phyloP scores from a whole-genome alignment of 2,113 vertebrate species.

The Acrocephalus arundinaceus region DNA sequence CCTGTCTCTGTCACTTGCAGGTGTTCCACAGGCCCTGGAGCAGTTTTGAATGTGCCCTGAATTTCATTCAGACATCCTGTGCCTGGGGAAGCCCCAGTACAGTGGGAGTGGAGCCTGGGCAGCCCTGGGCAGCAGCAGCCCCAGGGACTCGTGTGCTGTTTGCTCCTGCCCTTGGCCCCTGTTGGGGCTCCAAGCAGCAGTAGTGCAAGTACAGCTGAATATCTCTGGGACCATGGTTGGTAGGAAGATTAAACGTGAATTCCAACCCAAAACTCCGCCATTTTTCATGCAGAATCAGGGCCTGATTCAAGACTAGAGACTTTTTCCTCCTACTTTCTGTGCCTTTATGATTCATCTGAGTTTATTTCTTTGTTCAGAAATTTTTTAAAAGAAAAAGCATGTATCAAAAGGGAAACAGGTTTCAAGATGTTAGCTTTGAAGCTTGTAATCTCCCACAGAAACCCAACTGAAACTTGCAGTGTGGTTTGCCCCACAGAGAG shows the following conservation, averaged over 20 bases:
- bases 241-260: background rate
- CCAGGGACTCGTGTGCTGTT: fast-evolving
- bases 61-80: background rate
- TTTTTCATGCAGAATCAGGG: background rate
- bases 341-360: slow-evolving; percentile 34
- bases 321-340: background rate
- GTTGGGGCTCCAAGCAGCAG: background rate
- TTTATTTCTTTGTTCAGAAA: slow-evolving; percentile 46
- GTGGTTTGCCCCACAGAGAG: background rate
- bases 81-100: background rate
- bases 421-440: slow-evolving; percentile 43
- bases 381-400: slow-evolving; percentile 11
- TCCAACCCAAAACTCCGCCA: background rate
- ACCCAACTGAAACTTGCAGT: background rate
- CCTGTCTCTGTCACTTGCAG: background rate
- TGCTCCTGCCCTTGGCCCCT: background rate
- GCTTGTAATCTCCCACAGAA: slow-evolving; percentile 31
- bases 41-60: fast-evolving
- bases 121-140: background rate
- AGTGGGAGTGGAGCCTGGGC: fast-evolving
- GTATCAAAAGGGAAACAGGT: slow-evolving; percentile 38
- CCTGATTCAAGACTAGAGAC: background rate
- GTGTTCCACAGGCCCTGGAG: background rate
- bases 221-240: background rate
- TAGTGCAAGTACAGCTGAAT: fast-evolving